Conservation (phyloP, 2,113 vertebrate genomes). For the Ciconia boyciana region DNA sequence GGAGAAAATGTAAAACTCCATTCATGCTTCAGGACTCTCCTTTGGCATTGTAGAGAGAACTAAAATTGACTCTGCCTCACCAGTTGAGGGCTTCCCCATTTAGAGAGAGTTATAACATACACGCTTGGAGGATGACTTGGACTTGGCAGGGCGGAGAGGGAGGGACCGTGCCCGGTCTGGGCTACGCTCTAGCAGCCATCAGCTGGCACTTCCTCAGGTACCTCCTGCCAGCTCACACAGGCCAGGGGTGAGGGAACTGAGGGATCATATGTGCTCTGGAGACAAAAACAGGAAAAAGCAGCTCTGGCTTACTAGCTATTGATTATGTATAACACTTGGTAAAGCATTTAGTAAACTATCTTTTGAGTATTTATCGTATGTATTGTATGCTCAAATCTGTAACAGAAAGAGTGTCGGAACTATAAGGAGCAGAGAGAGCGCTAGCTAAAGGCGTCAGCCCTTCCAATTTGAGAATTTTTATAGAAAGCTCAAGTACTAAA, state of each 20-base stretch:
- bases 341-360: background rate
- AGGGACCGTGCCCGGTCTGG: background rate
- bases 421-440: background rate
- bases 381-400: background rate
- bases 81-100: background rate
- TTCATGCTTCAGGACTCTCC: background rate
- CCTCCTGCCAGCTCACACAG: background rate
- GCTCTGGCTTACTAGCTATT: background rate
- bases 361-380: background rate
- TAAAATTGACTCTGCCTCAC: background rate
- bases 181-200: background rate
- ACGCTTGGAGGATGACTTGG: background rate
- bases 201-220: background rate
- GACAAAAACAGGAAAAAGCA: background rate
- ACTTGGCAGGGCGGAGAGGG: background rate
- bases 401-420: background rate
- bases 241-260: background rate
- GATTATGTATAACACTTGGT: background rate
- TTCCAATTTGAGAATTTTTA: background rate
- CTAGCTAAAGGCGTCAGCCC: background rate
- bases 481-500: background rate
- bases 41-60: background rate
- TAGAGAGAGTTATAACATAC: background rate
- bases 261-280: background rate
- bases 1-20: background rate